These are phyloP conservation scores for Solenopsis invicta DNA, from an alignment of 1,140 invertebrate genomes.

Conservation along the genomic window DNA sequence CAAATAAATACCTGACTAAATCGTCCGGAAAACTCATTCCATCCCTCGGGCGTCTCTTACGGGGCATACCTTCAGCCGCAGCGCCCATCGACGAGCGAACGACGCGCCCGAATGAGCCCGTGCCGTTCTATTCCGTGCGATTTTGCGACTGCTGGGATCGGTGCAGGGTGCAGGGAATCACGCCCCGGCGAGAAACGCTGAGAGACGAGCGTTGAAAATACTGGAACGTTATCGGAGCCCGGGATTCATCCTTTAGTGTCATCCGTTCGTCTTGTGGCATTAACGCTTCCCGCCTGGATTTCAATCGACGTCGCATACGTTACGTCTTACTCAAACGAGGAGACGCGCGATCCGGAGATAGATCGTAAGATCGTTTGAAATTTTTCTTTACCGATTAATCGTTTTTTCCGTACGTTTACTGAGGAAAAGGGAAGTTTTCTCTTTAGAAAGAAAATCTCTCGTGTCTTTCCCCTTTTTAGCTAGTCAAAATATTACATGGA, in stretches of 20 bases:
- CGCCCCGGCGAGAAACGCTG: neutral
- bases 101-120: constrained; percentile 43
- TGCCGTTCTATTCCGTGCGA: constrained; percentile 44
- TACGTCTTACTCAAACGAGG: neutral
- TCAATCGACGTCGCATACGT: constrained; percentile 18
- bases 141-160: constrained; percentile 30
- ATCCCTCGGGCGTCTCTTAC: constrained; percentile 73
- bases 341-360: neutral
- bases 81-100: constrained; percentile 37
- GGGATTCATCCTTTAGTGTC: constrained; percentile 11
- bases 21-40: constrained; percentile 82
- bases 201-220: constrained; percentile 43
- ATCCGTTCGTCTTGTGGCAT: constrained; percentile 25
- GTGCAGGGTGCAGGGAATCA: constrained; percentile 32
- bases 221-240: constrained; percentile 5
- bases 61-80: constrained; percentile 50
- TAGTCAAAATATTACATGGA: too few species aligned
- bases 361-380: neutral
- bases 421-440: neutral
- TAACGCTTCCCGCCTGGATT: neutral
- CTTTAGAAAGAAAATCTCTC: neutral
- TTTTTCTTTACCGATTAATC: constrained; percentile 19
- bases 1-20: constrained; percentile 82
- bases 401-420: neutral
- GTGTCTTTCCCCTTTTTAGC: neutral